Conservation (phyloP, 2,888 invertebrate genomes). For the Halocaridina rubra region DNA sequence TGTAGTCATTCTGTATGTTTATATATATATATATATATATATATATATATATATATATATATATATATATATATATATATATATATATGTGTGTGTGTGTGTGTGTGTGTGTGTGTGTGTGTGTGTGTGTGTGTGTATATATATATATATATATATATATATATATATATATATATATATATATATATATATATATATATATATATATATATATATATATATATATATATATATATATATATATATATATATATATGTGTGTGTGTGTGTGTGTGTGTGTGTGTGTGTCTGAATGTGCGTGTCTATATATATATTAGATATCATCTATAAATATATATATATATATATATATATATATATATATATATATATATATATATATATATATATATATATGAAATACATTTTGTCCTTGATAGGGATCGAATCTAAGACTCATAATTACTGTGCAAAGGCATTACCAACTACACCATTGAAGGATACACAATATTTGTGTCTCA, state of each 20-base stretch:
- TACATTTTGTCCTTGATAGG: background rate
- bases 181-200: background rate
- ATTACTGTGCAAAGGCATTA: too few relatives aligned
- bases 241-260: background rate
- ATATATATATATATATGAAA: background rate
- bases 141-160: background rate
- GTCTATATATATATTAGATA: background rate
- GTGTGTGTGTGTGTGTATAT: background rate
- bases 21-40: background rate
- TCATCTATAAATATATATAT: background rate
- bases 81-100: background rate
- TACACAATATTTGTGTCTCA: too few relatives aligned
- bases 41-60: background rate
- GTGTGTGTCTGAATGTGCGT: background rate
- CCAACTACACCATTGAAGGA: too few relatives aligned
- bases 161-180: background rate
- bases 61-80: background rate
- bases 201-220: background rate
- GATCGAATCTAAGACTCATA: too few relatives aligned
- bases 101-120: background rate
- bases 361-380: background rate
- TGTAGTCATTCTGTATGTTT: background rate
- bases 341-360: background rate
- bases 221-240: background rate
- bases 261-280: background rate